Evolutionary conservation across 2,797 vertebrate species (phyloP).

Genomic region (Strix occidentalis): DNA sequence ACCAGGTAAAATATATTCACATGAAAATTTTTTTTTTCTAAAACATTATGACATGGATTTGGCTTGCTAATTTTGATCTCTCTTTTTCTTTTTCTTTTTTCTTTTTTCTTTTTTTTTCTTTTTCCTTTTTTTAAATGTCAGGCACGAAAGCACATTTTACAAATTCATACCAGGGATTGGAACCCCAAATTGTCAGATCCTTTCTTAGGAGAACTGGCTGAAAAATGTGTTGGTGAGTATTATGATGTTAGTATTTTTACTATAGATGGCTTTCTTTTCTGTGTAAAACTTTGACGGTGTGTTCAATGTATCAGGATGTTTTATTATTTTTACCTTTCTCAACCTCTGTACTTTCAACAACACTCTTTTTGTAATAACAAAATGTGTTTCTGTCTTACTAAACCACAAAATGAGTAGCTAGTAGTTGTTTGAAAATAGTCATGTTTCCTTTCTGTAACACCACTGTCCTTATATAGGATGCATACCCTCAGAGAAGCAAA

Average conservation of each 20-base stretch:
- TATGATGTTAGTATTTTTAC: not conserved
- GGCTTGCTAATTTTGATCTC: not conserved
- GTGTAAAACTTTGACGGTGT: constrained; percentile 13
- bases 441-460: not conserved
- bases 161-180: constrained; percentile 98
- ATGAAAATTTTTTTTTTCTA: not conserved
- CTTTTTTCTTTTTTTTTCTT: not conserved
- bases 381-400: not conserved
- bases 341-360: not conserved
- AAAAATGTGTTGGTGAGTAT: constrained; percentile 98
- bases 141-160: constrained; percentile 99
- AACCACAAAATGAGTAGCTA: not conserved
- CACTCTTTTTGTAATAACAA: not conserved
- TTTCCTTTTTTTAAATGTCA: constrained; percentile 36
- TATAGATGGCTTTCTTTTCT: not conserved
- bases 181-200: constrained; percentile 91
- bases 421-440: not conserved
- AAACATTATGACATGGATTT: not conserved
- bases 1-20: not conserved
- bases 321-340: not conserved
- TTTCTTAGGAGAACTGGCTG: constrained; percentile 95
- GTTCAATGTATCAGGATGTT: not conserved
- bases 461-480: not conserved
- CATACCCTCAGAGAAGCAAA: constrained; percentile 17
- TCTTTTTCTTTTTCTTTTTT: not conserved